Percentiles rank a stretch among this genome's conserved stretches.
phyloP scores from a whole-genome alignment of 2,113 vertebrate genomes.

The Plecotus auritus region DNA sequence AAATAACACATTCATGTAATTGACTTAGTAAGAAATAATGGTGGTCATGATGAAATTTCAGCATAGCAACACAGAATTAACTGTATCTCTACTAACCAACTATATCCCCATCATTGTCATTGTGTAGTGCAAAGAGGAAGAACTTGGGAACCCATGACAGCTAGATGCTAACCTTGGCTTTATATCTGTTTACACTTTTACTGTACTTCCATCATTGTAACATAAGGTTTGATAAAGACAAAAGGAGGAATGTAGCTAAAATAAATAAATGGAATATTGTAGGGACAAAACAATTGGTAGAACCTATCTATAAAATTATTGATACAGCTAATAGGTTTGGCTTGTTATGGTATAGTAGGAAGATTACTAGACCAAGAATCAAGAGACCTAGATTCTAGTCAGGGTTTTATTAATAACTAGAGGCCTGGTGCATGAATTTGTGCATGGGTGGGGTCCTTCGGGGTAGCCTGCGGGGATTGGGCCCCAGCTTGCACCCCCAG shows the following conservation, averaged over 20 bases:
- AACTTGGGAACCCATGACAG: background rate
- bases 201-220: background rate
- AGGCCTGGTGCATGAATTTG: too few species aligned
- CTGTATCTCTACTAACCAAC: background rate
- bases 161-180: background rate
- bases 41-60: constrained; percentile 20
- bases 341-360: background rate
- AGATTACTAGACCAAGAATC: background rate
- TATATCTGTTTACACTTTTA: constrained; percentile 2
- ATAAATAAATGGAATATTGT: background rate
- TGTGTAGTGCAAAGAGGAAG: background rate
- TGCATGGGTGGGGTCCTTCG: too few species aligned
- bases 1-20: background rate
- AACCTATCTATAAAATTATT: background rate
- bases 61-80: background rate
- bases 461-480: too few species aligned
- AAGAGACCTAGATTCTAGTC: background rate
- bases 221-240: background rate
- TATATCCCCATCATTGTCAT: background rate
- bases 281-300: background rate
- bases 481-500: too few species aligned
- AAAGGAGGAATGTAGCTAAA: background rate
- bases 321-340: background rate
- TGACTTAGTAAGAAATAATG: background rate
- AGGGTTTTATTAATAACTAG: background rate